Evolutionary conservation across 1,140 invertebrate species (phyloP), one percentile per base, ranked within the genome.

Genomic region (Andrena cerasifolii): DNA sequence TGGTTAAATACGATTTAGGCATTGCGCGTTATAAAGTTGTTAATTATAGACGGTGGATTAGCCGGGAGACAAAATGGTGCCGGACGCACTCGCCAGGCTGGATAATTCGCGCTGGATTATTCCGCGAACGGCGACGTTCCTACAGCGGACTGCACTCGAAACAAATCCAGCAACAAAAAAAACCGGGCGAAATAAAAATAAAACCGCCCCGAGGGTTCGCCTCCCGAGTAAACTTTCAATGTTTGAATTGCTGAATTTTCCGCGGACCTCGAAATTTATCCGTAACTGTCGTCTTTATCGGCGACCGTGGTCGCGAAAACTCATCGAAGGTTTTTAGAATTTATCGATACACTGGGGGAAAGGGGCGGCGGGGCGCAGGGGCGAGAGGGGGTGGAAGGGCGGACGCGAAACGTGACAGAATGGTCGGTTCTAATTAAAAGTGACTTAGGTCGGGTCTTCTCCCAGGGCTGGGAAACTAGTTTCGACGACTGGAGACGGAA

Each of bases 41-140:
- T 74, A 74, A 74, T 66, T 66, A 74, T 74, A 74, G 47, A 74
- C 47, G 33, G 14, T 1, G 26, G 36, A 74, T 73, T 73, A 63
- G 63, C 18, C 45, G 6, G 21, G 5, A 7, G 56, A 72, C 31
- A 62, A 51, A 73, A 63, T 28, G 31, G 45, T 21, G 24, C 5
- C 16, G 4, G 33, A 1, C 33, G n/a, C 36, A 16, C 24, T 10
- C 43, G 26, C 21, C 12, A 3, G 12, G 21, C 33, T 54, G 31
- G 47, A 54, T 43, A 49, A 65, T 53, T 40, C 43, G 21, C 6
- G 10, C n/a, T n/a, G 21, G 47, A 49, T 72, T 73, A 40, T 63
- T 26, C 12, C 24, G 10, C 16, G 18, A 1, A n/a, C n/a, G 33
- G 16, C 3, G 24, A 56, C 12, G 1, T 36, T 54, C 8, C 18